Conservation (phyloP, 2,797 vertebrate species). For the Peromyscus nudipes region DNA sequence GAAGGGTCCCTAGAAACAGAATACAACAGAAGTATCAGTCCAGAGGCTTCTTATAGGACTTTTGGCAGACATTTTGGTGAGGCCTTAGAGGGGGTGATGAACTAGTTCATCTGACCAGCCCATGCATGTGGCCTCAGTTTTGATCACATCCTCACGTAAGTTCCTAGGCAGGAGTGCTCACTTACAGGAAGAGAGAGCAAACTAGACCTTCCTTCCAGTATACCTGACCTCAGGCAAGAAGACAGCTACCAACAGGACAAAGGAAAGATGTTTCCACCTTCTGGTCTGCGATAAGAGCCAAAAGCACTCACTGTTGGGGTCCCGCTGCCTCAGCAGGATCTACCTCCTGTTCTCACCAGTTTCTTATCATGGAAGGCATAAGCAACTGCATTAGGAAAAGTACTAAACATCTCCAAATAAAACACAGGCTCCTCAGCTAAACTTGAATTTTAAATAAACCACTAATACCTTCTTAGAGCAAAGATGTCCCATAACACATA, state of each 20-base stretch:
- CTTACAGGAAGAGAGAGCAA: not conserved
- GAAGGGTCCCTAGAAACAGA: not conserved
- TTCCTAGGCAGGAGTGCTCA: not conserved
- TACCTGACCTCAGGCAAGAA: not conserved
- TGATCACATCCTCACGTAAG: not conserved
- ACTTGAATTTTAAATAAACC: slow-evolving; percentile 46
- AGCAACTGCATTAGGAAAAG: not conserved
- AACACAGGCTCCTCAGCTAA: not conserved
- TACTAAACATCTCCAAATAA: not conserved
- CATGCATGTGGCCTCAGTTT: not conserved
- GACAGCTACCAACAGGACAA: not conserved
- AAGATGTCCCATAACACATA: not conserved
- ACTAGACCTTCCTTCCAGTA: not conserved
- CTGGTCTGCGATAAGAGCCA: not conserved
- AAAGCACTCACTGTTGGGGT: not conserved
- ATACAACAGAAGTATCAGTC: not conserved
- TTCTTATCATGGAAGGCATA: not conserved
- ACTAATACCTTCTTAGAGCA: not conserved
- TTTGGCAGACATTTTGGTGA: not conserved
- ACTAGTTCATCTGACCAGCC: not conserved
- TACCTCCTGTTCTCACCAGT: not conserved
- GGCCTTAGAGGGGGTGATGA: not conserved
- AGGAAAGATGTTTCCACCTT: not conserved
- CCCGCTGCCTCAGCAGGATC: not conserved
- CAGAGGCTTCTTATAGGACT: not conserved